Conservation (phyloP, 1,140 invertebrate species). For the Brachionus calyciflorus region DNA sequence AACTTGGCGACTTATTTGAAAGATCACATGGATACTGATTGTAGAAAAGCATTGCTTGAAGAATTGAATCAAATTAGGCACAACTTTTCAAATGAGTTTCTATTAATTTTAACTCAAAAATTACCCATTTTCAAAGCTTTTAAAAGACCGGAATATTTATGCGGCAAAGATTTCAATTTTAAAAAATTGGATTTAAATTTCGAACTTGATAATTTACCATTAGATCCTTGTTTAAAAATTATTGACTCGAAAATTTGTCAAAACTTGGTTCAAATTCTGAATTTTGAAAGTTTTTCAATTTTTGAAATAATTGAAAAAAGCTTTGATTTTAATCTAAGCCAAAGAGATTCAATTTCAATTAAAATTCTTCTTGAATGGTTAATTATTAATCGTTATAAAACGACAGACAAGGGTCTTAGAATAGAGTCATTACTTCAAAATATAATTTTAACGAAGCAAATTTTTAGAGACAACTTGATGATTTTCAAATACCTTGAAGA, state of each 20-base stretch:
- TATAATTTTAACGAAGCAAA: not conserved
- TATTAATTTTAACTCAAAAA: not conserved
- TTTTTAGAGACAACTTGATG: not conserved
- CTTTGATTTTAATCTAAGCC: not conserved
- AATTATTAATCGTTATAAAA: not conserved
- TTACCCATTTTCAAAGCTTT: not conserved
- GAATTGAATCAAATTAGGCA: not conserved
- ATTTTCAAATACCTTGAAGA: not conserved
- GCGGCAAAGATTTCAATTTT: not conserved
- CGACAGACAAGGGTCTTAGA: not conserved
- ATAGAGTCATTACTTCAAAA: not conserved
- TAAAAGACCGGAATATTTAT: not conserved
- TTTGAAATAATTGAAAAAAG: not conserved
- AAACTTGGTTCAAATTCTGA: not conserved
- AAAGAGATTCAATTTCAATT: not conserved
- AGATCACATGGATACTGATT: not conserved
- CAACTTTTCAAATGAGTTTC: not conserved
- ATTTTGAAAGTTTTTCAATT: not conserved
- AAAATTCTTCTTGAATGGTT: not conserved
- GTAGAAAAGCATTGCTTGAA: not conserved
- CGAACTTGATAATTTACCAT: not conserved
- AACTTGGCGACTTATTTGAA: not conserved
- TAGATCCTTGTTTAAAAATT: conserved; percentile 12
- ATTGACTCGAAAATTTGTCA: not conserved
- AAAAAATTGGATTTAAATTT: not conserved